These are phyloP conservation scores for Caenorhabditis sulstoni DNA, from an alignment of 2,888 invertebrate genomes.

Conservation along the genomic window DNA sequence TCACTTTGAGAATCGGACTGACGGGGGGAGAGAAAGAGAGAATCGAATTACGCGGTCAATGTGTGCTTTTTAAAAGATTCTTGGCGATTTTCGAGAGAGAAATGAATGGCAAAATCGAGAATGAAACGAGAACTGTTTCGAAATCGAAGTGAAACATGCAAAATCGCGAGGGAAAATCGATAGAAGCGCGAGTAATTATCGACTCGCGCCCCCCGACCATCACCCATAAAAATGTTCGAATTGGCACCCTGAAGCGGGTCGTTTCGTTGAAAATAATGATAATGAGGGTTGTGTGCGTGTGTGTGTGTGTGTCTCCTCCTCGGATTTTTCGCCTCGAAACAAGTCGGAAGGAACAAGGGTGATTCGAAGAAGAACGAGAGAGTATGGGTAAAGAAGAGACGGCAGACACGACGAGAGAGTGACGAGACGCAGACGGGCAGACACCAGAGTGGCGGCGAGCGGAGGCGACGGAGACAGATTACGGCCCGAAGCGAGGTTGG, in stretches of 20 bases:
- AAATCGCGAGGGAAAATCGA: constrained; percentile 22
- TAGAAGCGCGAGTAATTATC: constrained; percentile 35
- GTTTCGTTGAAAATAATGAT: constrained; percentile 5
- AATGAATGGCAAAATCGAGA: constrained; percentile 1
- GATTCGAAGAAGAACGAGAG: constrained; percentile 37
- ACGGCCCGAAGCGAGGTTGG: constrained; percentile 19
- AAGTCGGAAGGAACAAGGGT: constrained; percentile 55
- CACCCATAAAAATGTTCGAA: constrained; percentile 30
- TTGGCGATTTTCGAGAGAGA: neutral
- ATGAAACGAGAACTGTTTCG: neutral
- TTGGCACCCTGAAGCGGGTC: constrained; percentile 20
- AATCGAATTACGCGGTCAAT: constrained; percentile 42
- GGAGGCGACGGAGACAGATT: constrained; percentile 27
- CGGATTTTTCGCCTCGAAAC: constrained; percentile 7
- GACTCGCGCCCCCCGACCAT: constrained; percentile 10
- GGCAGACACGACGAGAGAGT: constrained; percentile 2
- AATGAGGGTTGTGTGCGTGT: constrained; percentile 33
- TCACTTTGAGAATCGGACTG: constrained; percentile 8
- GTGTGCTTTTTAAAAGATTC: constrained; percentile 15
- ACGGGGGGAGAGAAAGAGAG: neutral
- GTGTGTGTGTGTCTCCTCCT: no score
- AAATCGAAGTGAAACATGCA: neutral
- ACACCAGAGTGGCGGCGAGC: constrained; percentile 4
- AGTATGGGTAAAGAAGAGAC: constrained; percentile 18
- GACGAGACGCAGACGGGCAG: constrained; percentile 26